Evolutionary conservation across 2,797 vertebrate species (phyloP), one percentile per base, ranked within the genome.

Genomic region (Malurus splendens): DNA sequence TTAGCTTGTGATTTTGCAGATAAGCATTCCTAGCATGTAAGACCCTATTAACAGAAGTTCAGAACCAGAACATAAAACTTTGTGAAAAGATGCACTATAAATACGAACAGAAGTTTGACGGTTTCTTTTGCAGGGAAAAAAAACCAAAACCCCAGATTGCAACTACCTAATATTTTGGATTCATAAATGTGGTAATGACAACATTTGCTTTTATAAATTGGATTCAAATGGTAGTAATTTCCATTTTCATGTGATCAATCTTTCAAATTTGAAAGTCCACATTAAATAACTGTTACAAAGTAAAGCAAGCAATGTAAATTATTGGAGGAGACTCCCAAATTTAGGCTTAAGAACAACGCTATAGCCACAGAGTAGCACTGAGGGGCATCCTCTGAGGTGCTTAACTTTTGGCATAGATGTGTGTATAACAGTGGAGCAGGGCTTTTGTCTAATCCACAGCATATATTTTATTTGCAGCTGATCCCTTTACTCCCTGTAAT

Each of bases 381-480:
- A 88, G 54, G 36, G 30, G 48, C 54, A 67, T 73, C 60, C 71
- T 90, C 85, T 1, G 5, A 94, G 80, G 66, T 82, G 44, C 57
- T 94, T 92, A 77, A 80, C 57, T 91, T 94, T 82, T 94, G 91
- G 77, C 81, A 80, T 82, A 51, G 86, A 82, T 65, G 50, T 41
- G n/a, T 38, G 16, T 78, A 32, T 27, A 91, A 83, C 30, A 61
- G 82, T 86, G 91, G 57, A 91, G 25, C 47, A 17, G 44, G 68
- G 72, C 48, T 95, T 94, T 91, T 86, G 50, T 77, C 57, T 93
- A 94, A 94, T 89, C 87, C 91, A 76, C 56, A 66, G 67, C 74
- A 84, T 38, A 76, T 82, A 92, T 93, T 94, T 94, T 90, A 94
- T 87, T 94, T 92, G 86, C 80, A 87, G 77, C 56, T 93, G 93